Evolutionary conservation across 2,888 invertebrate genomes (phyloP).

Genomic region (Drosophila melanocephala): DNA sequence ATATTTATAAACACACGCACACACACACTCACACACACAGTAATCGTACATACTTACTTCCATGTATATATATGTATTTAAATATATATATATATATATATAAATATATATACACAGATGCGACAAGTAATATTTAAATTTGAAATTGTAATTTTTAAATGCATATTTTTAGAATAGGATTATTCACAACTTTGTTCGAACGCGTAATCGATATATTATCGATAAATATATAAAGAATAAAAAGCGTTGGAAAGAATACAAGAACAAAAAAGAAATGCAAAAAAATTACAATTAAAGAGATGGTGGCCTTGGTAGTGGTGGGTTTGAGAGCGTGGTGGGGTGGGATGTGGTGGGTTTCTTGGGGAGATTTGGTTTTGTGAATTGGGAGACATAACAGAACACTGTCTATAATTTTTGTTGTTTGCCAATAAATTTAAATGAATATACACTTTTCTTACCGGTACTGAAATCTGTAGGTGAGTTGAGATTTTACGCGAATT

Average conservation of each 20-base stretch:
- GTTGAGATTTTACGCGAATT: conserved; percentile 58
- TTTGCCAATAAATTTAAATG: conserved; percentile 69
- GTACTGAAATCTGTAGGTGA: conserved; percentile 82
- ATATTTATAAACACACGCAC: background rate
- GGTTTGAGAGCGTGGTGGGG: background rate
- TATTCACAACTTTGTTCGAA: background rate
- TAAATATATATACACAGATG: background rate
- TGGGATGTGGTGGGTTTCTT: background rate
- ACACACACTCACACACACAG: background rate
- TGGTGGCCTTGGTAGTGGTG: background rate
- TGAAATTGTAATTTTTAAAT: background rate
- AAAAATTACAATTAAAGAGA: background rate
- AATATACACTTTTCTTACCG: conserved; percentile 80
- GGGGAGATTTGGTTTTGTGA: conserved; percentile 18
- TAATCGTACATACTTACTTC: conserved; percentile 1
- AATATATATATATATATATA: background rate
- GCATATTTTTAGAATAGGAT: no score
- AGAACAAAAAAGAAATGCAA: background rate
- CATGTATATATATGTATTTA: conserved; percentile 8
- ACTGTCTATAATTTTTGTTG: conserved; percentile 41
- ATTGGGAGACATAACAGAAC: conserved; percentile 49
- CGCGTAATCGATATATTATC: background rate
- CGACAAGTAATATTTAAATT: background rate
- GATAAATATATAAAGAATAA: background rate
- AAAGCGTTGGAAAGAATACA: background rate